Evolutionary conservation across 2,113 vertebrate species (phyloP).

Genomic region (Podilymbus podiceps): DNA sequence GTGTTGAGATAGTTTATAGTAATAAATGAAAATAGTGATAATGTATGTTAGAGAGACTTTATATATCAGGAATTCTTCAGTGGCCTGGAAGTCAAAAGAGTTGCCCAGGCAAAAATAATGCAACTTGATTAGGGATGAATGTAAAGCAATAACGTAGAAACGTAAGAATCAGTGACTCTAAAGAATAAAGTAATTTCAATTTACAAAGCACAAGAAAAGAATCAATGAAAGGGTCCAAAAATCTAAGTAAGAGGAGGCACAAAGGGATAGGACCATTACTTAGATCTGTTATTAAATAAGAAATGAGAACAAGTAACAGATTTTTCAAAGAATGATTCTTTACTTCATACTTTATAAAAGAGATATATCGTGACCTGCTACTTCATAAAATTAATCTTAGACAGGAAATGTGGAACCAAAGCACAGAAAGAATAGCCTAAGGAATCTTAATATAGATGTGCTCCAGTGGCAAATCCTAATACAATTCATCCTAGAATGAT

Average conservation of each 20-base stretch:
- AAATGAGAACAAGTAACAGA: background rate
- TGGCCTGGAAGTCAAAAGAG: background rate
- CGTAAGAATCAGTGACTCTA: background rate
- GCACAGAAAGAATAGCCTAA: conserved; percentile 31
- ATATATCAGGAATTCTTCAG: background rate
- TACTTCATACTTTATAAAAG: conserved; percentile 16
- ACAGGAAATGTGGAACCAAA: conserved; percentile 3
- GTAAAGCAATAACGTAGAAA: background rate
- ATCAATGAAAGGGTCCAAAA: background rate
- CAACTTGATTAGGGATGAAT: background rate
- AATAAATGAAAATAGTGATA: background rate
- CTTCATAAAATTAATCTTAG: conserved; percentile 46
- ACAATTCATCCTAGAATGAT: conserved; percentile 17
- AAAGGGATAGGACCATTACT: background rate
- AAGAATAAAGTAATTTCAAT: background rate
- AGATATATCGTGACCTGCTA: conserved; percentile 8
- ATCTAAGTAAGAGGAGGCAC: background rate
- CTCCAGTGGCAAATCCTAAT: conserved; percentile 40
- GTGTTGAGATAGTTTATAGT: background rate
- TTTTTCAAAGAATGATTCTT: conserved; percentile 30
- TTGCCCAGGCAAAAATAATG: background rate
- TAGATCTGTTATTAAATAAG: background rate
- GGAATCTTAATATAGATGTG: conserved; percentile 46
- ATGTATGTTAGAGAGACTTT: background rate
- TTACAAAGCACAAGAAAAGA: background rate